Base-by-base conservation (phyloP, 2,113 vertebrate species). In the Psilopsiagon aurifrons region DNA sequence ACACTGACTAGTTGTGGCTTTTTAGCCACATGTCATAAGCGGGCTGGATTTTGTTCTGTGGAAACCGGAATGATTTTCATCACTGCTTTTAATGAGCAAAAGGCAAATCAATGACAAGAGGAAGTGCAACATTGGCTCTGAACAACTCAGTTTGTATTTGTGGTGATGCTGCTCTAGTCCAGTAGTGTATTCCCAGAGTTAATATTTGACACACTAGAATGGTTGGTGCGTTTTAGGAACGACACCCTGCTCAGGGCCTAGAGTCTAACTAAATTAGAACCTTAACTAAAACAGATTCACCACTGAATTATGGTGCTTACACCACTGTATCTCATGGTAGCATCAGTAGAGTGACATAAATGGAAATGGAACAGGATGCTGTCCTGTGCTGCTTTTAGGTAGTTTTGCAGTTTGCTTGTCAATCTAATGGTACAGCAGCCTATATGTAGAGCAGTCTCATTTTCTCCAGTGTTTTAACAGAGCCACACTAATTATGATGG, bases 401-500 rank as follows among this genome's bases (percentile, higher is more conserved):
- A 64, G 39, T 60, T 96, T 67, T 77, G 27, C 68, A 81, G 37
- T 80, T 81, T 76, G 11, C 62, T 90, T 90, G 73, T 95, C 90
- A 55, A 25, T 73, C 73, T 84, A 22, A 49, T 83, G 54, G 68
- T 85, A 80, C 52, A 77, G 43, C 33, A 89, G 64, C 70, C 69
- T 91, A 39, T 23, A 27, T 39, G 44, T 19, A 57, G 47, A 74
- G 41, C 46, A 79, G 59, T 59, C 52, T 77, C 74, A 0, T 90
- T 94, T 82, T 89, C 75, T 91, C 54, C 46, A 63, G 51, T 63
- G 67, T 24, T 91, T 84, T 66, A 86, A 88, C 11, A 52, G 70
- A 86, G 24, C 46, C 62, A 60, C 39, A 27, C 39, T 95, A 91
- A 95, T 94, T 94, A 79, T 82, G 31, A 79, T 80, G 68, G 83